These are phyloP conservation scores for Uropetala carovei DNA, from an alignment of 2,888 invertebrate species.

Conservation along the genomic window DNA sequence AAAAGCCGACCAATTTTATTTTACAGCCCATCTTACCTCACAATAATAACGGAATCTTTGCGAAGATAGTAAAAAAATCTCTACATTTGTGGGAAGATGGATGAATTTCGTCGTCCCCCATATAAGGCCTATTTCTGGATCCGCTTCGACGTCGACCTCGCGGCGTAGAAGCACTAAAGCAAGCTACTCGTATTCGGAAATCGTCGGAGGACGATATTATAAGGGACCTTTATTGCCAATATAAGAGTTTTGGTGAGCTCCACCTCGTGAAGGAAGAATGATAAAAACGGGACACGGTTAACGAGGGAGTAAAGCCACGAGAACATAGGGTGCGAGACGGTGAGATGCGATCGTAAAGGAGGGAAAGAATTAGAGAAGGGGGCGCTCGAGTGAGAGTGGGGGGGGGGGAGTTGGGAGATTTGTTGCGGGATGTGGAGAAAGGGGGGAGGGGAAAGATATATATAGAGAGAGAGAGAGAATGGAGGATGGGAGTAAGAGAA, in stretches of 20 bases:
- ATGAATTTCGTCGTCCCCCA: background rate
- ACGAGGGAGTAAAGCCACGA: conserved; percentile 18
- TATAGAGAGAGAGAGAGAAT: too few species aligned
- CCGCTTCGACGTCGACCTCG: background rate
- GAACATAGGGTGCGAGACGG: conserved; percentile 48
- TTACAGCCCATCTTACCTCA: background rate
- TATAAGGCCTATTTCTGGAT: background rate
- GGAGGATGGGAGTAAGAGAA: too few species aligned
- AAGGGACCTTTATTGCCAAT: conserved; percentile 51
- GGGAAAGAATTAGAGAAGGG: conserved; percentile 5
- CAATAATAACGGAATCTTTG: conserved; percentile 10
- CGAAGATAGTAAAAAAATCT: background rate
- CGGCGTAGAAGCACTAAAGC: conserved; percentile 26
- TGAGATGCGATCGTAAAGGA: conserved; percentile 17
- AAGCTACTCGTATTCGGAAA: conserved; percentile 47
- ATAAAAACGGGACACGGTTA: conserved; percentile 39
- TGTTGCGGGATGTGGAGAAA: background rate
- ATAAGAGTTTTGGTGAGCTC: conserved; percentile 51
- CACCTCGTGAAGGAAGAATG: conserved; percentile 16
- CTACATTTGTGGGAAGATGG: background rate
- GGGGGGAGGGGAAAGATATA: too few species aligned
- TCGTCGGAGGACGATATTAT: conserved; percentile 46
- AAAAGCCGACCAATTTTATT: background rate
- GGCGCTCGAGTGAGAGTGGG: too few species aligned
- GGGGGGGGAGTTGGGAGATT: background rate